Evolutionary conservation across 2,888 invertebrate species (phyloP).

Genomic region (Crocallis elinguaria): DNA sequence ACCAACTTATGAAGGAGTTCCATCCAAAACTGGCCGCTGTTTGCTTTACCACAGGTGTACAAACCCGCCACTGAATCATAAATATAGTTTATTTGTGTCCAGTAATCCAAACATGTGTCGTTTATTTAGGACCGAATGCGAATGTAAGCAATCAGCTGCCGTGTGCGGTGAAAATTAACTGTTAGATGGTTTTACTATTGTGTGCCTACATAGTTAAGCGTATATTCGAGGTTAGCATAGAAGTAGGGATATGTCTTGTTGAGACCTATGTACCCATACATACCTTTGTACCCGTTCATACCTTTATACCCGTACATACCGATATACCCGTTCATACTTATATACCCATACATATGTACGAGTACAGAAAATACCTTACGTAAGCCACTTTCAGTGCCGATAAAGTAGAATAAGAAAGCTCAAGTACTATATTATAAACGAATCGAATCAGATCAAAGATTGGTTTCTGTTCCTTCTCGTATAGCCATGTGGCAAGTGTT

Average conservation of each 20-base stretch:
- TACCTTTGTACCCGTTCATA: too few species aligned
- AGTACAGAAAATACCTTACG: too few species aligned
- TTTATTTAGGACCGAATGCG: conserved; percentile 55
- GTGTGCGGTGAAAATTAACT: conserved; percentile 20
- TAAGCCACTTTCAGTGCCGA: too few species aligned
- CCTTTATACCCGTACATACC: too few species aligned
- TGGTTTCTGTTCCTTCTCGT: too few species aligned
- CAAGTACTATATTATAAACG: too few species aligned
- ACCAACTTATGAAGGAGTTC: conserved; percentile 5
- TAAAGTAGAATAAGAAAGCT: too few species aligned
- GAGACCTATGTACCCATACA: too few species aligned
- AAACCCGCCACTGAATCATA: conserved; percentile 51
- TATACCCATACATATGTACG: too few species aligned
- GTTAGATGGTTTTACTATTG: conserved; percentile 40
- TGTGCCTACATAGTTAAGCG: neutral
- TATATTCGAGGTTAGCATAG: neutral
- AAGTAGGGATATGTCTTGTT: neutral
- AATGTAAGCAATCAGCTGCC: conserved; percentile 35
- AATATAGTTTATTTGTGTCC: conserved; percentile 49
- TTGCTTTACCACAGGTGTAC: conserved; percentile 54
- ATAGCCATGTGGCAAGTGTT: too few species aligned
- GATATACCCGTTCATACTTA: too few species aligned
- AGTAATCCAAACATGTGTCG: conserved; percentile 44
- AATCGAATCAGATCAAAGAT: too few species aligned
- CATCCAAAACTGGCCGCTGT: conserved; percentile 46